Evolutionary conservation across 2,888 invertebrate species (phyloP), one percentile per base, ranked within the genome.

Genomic region (Periphyllus acericola): DNA sequence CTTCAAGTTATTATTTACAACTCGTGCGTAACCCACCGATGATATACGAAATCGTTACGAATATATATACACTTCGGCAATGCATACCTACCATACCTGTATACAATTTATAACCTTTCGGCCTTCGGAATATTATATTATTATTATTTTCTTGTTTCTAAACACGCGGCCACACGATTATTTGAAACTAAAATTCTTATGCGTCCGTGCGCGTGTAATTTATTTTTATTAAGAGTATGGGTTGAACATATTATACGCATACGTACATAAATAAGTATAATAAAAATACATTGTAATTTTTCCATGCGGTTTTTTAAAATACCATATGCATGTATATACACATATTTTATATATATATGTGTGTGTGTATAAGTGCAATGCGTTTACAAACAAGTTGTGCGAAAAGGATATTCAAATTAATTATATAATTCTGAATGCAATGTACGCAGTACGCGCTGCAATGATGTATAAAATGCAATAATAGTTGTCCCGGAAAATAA

Each of bases 11-110:
- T 60, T 78, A 78, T 78, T 78, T 78, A 78, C 78, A 78, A 78
- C 78, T 78, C 78, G 78, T 78, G 78, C 52, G 52, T 78, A 78
- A 78, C 78, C 78, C 78, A 78, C 78, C 78, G 52, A 60, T 29
- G 19, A 78, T 78, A 78, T 52, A 55, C 21, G 21, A 78, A 78
- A 78, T 52, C 78, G 40, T 52, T 32, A 52, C 21, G 52, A 78
- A 52, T n/a, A n/a, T n/a, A n/a, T n/a, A n/a, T 25, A 68, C 68
- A 68, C 11, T 68, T 29, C 68, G 29, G 29, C n/a, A 68, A 68
- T 68, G 25, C 6, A 60, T 60, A 60, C 60, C 3, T 36, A 52
- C 14, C 14, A 52, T 52, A 17, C 52, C 60, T 25, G 25, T 60
- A 60, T 60, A 60, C 60, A 6, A 60, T 60, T 19, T 25, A 60